These are phyloP conservation scores for Patella ulyssiponensis DNA, from an alignment of 2,888 invertebrate species.

Conservation along the genomic window DNA sequence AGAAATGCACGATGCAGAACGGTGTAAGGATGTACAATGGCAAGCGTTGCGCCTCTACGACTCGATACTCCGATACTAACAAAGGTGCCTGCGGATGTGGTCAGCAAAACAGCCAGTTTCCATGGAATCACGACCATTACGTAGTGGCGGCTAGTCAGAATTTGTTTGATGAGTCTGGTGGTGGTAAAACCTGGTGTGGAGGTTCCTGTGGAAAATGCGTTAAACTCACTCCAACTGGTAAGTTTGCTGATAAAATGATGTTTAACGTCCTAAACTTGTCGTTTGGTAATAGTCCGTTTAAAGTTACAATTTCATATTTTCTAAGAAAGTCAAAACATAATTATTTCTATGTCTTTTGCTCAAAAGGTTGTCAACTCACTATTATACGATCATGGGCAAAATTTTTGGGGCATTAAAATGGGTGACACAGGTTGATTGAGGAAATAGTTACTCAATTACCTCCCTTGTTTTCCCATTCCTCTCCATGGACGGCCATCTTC, in stretches of 20 bases:
- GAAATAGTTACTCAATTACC: too few relatives aligned
- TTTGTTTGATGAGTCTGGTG: constrained; percentile 39
- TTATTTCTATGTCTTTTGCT: too few relatives aligned
- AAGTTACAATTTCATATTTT: too few relatives aligned
- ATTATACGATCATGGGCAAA: too few relatives aligned
- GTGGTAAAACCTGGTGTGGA: constrained; percentile 49
- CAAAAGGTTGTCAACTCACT: too few relatives aligned
- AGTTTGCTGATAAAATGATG: not conserved
- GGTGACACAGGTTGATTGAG: too few relatives aligned
- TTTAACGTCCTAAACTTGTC: too few relatives aligned
- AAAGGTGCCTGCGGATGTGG: constrained; percentile 58
- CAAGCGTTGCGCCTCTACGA: constrained; percentile 59
- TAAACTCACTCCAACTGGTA: constrained; percentile 58
- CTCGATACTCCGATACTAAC: constrained; percentile 52
- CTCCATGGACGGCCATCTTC: too few relatives aligned
- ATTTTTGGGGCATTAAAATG: too few relatives aligned
- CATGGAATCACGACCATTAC: constrained; percentile 48
- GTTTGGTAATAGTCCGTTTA: too few relatives aligned
- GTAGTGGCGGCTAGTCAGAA: constrained; percentile 52
- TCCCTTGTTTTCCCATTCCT: too few relatives aligned
- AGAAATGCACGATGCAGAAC: constrained; percentile 28
- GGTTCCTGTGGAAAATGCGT: constrained; percentile 53
- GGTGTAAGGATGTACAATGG: constrained; percentile 46
- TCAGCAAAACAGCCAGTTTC: constrained; percentile 41
- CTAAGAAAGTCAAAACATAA: too few relatives aligned